A percentile compares a stretch with the other conserved stretches of the same genome.
phyloP scores from a whole-genome alignment of 2,888 invertebrate genomes.

The Sphinx pinastri region DNA sequence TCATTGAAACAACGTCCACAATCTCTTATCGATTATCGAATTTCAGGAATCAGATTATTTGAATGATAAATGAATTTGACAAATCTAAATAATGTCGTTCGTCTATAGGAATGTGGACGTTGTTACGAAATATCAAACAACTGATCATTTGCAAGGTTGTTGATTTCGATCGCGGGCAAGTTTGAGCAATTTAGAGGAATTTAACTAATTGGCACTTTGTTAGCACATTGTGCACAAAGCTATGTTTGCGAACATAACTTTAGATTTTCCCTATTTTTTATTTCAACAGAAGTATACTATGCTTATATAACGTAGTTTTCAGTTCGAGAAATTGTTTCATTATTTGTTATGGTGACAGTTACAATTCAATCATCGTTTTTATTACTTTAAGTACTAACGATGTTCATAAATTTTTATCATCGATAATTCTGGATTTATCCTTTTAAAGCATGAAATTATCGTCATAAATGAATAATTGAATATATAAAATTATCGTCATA shows the following conservation, averaged over 20 bases:
- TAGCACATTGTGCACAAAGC: too few species aligned
- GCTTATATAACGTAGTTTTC: neutral
- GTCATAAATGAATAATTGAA: neutral
- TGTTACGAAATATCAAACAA: conserved; percentile 3
- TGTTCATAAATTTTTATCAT: neutral
- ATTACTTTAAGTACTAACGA: neutral
- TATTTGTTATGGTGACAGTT: neutral
- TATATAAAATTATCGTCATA: neutral
- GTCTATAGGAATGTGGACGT: neutral
- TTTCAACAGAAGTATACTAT: too few species aligned
- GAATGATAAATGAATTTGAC: neutral
- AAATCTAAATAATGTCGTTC: neutral
- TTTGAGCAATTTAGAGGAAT: neutral
- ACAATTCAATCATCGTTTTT: neutral
- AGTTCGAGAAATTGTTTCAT: neutral
- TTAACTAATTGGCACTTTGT: neutral
- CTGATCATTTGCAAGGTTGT: conserved; percentile 19
- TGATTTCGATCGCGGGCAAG: neutral
- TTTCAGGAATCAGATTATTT: neutral
- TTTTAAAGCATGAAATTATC: neutral
- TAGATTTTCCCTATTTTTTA: neutral
- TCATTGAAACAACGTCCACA: conserved; percentile 11
- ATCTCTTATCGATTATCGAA: neutral
- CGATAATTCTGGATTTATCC: neutral
- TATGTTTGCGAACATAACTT: neutral